Evolutionary conservation across 2,888 invertebrate genomes (phyloP), one percentile per base, ranked within the genome.

Genomic region (Morpho deidamia): DNA sequence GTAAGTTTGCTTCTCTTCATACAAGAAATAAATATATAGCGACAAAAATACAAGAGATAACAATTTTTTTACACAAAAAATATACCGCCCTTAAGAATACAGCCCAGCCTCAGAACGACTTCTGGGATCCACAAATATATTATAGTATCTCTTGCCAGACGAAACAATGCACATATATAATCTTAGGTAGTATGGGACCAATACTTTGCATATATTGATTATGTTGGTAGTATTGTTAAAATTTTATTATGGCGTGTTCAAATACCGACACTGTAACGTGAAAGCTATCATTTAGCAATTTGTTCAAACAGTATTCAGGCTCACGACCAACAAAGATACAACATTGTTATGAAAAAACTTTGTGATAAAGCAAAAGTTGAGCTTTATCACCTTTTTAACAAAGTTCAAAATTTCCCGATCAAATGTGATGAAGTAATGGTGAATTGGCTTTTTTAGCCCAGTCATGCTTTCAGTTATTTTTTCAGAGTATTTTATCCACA

Each of bases 381-480:
- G 32, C 23, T 50, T 44, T 53, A 56, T 49, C 40, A 8, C 34
- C 5, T 46, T 47, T 9, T 4, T 1, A 3, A 39, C 43, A 53
- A 12, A 44, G 40, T 11, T 47, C 12, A 33, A 45, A 53, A 34
- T 43, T 32, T 40, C 38, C 40, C 35, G 47, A 7, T 14, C 14
- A 11, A 41, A 23, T n/a, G 37, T 14, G 45, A 35, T 50, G 49
- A 44, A 54, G 11, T 51, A 39, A 34, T 33, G 43, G 46, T 50
- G 39, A 51, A 43, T 50, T 51, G 23, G 38, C 35, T 35, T 44
- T 50, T 55, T 53, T 41, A 51, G 50, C 42, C 56, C 37, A 47
- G 53, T 57, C 56, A 57, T 53, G 46, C 47, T 57, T 47, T 39
- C 37, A 50, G 40, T 42, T 40, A 38, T 50, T 51, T 46, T 44